Evolutionary conservation across 2,113 vertebrate species (phyloP).

Genomic region (Larimichthys polyactis): DNA sequence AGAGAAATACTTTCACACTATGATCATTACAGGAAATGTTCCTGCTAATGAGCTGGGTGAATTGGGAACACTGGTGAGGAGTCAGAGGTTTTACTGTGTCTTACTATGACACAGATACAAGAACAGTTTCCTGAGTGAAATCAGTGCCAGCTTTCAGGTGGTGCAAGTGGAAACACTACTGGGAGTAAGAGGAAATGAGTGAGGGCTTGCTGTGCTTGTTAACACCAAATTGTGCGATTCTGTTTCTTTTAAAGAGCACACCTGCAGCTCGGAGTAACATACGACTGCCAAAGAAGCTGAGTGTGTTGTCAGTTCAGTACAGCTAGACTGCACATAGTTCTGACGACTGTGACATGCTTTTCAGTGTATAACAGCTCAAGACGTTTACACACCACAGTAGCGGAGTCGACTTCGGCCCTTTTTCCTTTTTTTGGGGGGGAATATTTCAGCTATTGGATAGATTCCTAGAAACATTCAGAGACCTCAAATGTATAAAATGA

Average conservation of each 20-base stretch:
- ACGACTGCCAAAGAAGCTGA: neutral
- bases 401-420: neutral
- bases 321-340: neutral
- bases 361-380: neutral
- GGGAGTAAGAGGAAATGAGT: constrained; percentile 7
- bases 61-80: constrained; percentile 22
- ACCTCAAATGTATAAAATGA: neutral
- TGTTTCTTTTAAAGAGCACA: constrained; percentile 33
- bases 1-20: constrained; percentile 10
- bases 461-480: neutral
- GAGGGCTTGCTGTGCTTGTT: constrained; percentile 26
- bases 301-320: neutral
- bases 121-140: neutral
- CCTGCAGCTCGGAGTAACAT: constrained; percentile 36
- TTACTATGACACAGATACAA: constrained; percentile 21
- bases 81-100: constrained; percentile 6
- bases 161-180: constrained; percentile 21
- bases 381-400: neutral
- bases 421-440: neutral
- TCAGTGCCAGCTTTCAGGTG: constrained; percentile 1
- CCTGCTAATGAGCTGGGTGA: constrained; percentile 35
- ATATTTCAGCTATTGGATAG: neutral
- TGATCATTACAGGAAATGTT: constrained; percentile 27
- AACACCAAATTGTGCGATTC: constrained; percentile 38
- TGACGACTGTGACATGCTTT: neutral